phyloP scores from a whole-genome alignment of 1,140 invertebrate species.

The Rhagoletis zephyria region DNA sequence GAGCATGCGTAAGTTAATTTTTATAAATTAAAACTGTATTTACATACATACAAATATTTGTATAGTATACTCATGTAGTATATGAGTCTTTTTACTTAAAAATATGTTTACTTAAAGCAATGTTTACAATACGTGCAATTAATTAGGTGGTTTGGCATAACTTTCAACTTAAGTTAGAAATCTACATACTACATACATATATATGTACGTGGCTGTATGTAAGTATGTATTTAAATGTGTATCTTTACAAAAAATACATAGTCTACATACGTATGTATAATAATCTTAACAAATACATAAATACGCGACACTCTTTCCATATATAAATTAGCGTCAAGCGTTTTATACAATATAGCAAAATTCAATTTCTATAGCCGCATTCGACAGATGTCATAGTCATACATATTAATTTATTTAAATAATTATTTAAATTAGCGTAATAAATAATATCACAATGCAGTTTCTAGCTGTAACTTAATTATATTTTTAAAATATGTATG shows the following conservation, averaged over 20 bases:
- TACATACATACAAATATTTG: background rate
- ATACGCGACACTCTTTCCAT: background rate
- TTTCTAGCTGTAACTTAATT: conserved; percentile 42
- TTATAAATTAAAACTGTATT: background rate
- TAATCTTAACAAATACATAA: no score
- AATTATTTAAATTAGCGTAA: conserved; percentile 47
- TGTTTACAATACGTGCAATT: conserved; percentile 32
- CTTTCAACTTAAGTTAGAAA: conserved; percentile 3
- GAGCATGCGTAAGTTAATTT: background rate
- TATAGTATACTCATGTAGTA: background rate
- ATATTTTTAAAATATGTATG: background rate
- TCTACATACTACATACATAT: background rate
- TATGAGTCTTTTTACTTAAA: background rate
- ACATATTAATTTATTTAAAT: conserved; percentile 18
- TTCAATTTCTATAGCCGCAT: conserved; percentile 23
- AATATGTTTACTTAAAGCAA: conserved; percentile 13
- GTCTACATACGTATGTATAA: no score
- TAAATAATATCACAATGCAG: conserved; percentile 47
- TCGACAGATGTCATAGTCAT: background rate
- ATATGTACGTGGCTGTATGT: background rate
- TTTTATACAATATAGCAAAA: background rate
- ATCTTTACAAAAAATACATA: no score
- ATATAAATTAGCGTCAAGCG: background rate
- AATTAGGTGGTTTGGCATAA: conserved; percentile 50
- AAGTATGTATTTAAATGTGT: background rate